Conservation (phyloP, 2,888 invertebrate genomes). For the Deilephila elpenor region DNA sequence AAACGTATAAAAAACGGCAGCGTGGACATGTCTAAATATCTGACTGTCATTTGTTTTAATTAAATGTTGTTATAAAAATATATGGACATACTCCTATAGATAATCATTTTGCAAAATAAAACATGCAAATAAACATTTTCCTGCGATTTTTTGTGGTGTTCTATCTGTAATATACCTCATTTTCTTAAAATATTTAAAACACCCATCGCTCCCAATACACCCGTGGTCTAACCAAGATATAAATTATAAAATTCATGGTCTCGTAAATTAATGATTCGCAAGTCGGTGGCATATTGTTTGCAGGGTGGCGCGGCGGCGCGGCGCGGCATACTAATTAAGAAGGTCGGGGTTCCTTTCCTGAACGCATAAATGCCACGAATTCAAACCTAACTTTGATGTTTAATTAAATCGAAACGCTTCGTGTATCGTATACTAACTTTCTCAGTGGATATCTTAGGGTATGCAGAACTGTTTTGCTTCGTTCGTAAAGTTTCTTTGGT, state of each 20-base stretch:
- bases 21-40: no score
- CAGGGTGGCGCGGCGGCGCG: constrained; percentile 44
- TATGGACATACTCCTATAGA: no score
- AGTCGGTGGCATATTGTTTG: constrained; percentile 52
- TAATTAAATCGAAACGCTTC: constrained; percentile 56
- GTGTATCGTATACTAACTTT: constrained; percentile 36
- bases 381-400: constrained; percentile 34
- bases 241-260: constrained; percentile 27
- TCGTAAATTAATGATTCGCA: constrained; percentile 29
- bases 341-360: constrained; percentile 30
- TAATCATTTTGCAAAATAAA: no score
- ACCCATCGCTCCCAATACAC: neutral
- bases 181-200: neutral
- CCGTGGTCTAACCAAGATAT: neutral
- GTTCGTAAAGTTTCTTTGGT: no score
- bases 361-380: constrained; percentile 31
- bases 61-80: no score
- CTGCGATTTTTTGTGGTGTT: neutral
- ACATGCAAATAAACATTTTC: neutral
- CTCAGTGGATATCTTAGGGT: neutral
- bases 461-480: neutral
- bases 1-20: no score
- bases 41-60: no score
- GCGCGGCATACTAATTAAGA: constrained; percentile 55
- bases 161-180: no score